Evolutionary conservation across 2,797 vertebrate species (phyloP).

Genomic region (Hydrophis major): DNA sequence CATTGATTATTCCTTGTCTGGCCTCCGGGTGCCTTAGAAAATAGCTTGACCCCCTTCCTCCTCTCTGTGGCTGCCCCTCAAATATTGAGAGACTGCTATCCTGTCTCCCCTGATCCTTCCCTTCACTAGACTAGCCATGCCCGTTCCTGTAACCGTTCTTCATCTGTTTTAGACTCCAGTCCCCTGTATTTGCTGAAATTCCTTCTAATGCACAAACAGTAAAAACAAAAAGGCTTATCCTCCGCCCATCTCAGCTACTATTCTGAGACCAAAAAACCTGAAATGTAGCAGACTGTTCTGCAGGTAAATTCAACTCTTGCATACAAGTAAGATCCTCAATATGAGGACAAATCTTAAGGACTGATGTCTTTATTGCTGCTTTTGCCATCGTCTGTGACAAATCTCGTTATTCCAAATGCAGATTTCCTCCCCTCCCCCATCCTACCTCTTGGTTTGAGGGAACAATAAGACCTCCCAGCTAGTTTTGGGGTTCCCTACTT

Average conservation of each 20-base stretch:
- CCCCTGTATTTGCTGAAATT: background rate
- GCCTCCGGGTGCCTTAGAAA: too few relatives aligned
- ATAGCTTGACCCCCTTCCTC: too few relatives aligned
- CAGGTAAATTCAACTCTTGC: background rate
- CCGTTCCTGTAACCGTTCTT: background rate
- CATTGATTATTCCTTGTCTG: background rate
- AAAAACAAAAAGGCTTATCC: background rate
- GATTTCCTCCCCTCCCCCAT: accelerated
- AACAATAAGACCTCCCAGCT: too few relatives aligned
- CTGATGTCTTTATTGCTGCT: background rate
- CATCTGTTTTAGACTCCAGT: background rate
- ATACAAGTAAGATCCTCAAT: background rate
- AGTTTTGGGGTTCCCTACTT: background rate
- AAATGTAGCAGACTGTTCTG: background rate
- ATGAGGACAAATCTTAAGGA: background rate
- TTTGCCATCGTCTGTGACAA: background rate
- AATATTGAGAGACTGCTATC: background rate
- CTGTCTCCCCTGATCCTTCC: background rate
- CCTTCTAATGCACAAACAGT: background rate
- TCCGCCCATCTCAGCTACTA: background rate
- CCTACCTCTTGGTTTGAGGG: background rate
- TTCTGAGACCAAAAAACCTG: background rate
- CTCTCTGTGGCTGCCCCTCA: background rate
- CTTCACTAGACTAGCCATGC: background rate
- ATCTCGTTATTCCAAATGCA: background rate